phyloP scores from a whole-genome alignment of 2,888 invertebrate genomes.

The Trisateles emortualis region DNA sequence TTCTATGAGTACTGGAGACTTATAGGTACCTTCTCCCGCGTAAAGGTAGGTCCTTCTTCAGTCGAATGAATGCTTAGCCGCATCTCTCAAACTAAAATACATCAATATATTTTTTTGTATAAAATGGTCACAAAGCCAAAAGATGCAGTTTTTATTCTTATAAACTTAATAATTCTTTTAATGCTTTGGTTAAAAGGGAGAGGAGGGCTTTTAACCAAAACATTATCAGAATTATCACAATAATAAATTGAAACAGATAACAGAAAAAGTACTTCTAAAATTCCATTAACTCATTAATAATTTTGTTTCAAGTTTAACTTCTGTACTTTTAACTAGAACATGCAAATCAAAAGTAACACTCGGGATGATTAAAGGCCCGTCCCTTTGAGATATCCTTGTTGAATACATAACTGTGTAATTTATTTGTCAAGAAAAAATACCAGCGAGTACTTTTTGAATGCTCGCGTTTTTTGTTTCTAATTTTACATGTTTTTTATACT shows the following conservation, averaged over 20 bases:
- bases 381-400: constrained; percentile 43
- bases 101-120: no score
- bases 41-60: no score
- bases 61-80: no score
- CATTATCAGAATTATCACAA: no score
- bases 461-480: constrained; percentile 19
- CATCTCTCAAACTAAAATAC: no score
- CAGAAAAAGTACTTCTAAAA: neutral
- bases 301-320: constrained; percentile 15
- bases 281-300: constrained; percentile 4
- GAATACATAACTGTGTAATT: constrained; percentile 57
- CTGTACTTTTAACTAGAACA: constrained; percentile 12
- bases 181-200: no score
- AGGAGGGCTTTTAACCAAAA: no score
- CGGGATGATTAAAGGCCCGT: constrained; percentile 55
- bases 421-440: constrained; percentile 51
- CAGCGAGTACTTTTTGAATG: constrained; percentile 18
- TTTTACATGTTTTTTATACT: constrained; percentile 6
- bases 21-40: no score
- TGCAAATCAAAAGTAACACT: constrained; percentile 55
- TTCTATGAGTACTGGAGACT: no score
- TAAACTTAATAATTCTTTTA: no score
- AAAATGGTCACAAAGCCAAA: no score
- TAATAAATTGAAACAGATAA: neutral
- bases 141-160: no score